A percentile compares a stretch with the other conserved stretches of the same genome.
Conservation (phyloP, 2,888 invertebrate genomes). For the Epirrita christyi region DNA sequence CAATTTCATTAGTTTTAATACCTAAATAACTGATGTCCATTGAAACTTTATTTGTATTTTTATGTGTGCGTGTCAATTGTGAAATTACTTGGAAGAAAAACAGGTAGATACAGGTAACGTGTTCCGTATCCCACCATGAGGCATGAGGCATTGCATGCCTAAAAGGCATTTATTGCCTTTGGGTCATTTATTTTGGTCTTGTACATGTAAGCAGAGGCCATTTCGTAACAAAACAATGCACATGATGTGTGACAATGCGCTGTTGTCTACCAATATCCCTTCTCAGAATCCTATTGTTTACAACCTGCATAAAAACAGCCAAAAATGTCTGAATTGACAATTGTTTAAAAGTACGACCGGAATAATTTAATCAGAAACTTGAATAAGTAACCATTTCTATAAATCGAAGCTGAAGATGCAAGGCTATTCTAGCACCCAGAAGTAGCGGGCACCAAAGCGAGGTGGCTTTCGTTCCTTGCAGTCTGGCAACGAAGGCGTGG, state of each 20-base stretch:
- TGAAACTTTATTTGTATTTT: no score
- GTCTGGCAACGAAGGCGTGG: constrained; percentile 87
- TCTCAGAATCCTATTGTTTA: constrained; percentile 13
- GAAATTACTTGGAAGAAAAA: no score
- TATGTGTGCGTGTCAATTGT: no score
- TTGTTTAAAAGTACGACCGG: constrained; percentile 7
- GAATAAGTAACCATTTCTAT: not conserved
- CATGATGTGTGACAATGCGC: not conserved
- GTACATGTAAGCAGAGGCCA: no score
- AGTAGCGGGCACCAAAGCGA: constrained; percentile 86
- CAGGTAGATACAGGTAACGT: no score
- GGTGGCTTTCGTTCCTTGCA: constrained; percentile 84
- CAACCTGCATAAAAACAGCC: constrained; percentile 4
- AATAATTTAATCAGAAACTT: constrained; percentile 5
- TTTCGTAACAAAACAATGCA: not conserved
- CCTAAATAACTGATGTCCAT: no score
- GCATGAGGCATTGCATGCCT: no score
- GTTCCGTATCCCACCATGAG: no score
- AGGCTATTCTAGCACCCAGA: constrained; percentile 73
- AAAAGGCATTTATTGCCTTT: not conserved
- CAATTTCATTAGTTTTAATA: no score
- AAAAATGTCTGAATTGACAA: constrained; percentile 10
- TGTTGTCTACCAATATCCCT: no score
- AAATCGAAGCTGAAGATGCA: no score
- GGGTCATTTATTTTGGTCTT: not conserved